Percentiles rank a stretch among this genome's conserved stretches.
Evolutionary conservation across 2,888 invertebrate species (phyloP).

Genomic region (Synanthedon tipuliformis): DNA sequence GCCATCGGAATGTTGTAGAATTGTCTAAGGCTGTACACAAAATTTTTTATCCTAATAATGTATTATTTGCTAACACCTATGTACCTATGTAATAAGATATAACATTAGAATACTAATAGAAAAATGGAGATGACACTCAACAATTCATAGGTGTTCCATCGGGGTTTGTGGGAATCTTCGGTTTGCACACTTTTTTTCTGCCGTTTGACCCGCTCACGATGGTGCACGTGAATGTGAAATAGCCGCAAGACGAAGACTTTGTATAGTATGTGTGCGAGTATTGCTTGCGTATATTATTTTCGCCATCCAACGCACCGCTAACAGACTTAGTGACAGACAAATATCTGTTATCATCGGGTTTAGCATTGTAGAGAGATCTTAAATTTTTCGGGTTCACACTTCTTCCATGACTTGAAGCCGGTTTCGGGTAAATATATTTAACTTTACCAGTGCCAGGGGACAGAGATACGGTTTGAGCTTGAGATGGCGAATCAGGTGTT

Average conservation of each 20-base stretch:
- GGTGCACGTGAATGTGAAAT: conserved; percentile 87
- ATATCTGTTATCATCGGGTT: conserved; percentile 73
- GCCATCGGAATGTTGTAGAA: too few species aligned
- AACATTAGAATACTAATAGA: background rate
- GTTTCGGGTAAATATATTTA: conserved; percentile 36
- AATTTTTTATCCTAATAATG: background rate
- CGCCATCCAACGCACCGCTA: conserved; percentile 76
- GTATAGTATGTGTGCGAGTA: conserved; percentile 85
- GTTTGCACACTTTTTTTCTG: conserved; percentile 83
- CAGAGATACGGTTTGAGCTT: conserved; percentile 74
- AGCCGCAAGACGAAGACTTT: conserved; percentile 88
- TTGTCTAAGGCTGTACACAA: background rate
- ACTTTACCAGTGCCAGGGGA: conserved; percentile 63
- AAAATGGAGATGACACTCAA: conserved; percentile 11
- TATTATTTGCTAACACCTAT: background rate
- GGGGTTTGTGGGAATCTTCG: conserved; percentile 81
- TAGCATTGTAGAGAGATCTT: conserved; percentile 37
- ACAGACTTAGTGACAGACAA: conserved; percentile 85
- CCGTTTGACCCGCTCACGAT: conserved; percentile 82
- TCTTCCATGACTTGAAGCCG: conserved; percentile 22
- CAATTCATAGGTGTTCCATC: conserved; percentile 79
- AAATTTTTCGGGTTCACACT: conserved; percentile 44
- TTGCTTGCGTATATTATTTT: conserved; percentile 75
- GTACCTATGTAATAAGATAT: background rate
- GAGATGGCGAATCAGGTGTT: conserved; percentile 70